These are phyloP conservation scores for Telmatochromis sp. DNA, from an alignment of 2,113 vertebrate genomes.

Conservation along the genomic window DNA sequence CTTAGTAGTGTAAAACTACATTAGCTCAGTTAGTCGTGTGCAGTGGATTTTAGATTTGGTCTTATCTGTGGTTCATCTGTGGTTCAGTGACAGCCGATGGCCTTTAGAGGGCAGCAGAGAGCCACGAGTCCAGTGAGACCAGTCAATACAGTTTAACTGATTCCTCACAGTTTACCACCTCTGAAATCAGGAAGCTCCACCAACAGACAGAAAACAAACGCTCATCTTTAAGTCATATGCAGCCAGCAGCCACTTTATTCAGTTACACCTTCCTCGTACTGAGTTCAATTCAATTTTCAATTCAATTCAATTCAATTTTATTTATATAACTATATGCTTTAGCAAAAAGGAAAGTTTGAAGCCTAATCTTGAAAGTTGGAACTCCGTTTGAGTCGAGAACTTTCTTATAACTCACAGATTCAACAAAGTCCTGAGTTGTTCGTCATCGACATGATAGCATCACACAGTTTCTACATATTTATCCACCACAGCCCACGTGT, in stretches of 20 bases:
- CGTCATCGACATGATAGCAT: background rate
- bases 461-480: background rate
- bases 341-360: no score
- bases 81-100: background rate
- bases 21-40: background rate
- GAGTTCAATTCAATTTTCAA: background rate
- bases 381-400: background rate
- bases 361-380: background rate
- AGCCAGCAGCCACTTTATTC: background rate
- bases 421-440: background rate
- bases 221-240: accelerated
- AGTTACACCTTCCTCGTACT: background rate
- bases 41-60: background rate
- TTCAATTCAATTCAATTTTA: no score
- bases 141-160: accelerated
- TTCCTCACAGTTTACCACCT: background rate
- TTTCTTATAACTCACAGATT: background rate
- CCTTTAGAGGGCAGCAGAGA: background rate
- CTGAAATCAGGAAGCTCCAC: accelerated
- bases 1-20: background rate
- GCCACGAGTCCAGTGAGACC: accelerated
- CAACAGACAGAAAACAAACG: background rate
- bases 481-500: accelerated
- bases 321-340: no score
- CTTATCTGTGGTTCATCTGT: background rate